Conservation (phyloP, 2,888 invertebrate genomes). For the Tetheella fluctuosa region DNA sequence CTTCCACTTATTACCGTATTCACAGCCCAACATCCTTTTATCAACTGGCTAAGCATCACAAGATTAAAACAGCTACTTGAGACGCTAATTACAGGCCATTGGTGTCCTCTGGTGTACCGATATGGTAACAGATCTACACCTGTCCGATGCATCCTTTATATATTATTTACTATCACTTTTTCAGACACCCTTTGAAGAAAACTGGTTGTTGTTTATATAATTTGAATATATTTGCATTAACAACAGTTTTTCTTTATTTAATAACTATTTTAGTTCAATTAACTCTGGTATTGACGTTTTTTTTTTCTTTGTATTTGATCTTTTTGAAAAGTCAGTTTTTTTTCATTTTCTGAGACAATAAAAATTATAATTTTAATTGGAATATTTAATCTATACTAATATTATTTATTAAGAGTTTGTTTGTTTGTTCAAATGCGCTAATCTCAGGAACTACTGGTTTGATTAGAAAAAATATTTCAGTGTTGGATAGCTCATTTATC, state of each 20-base stretch:
- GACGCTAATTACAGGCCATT: conserved; percentile 57
- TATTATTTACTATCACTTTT: conserved; percentile 23
- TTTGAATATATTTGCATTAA: background rate
- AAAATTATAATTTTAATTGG: background rate
- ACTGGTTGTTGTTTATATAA: background rate
- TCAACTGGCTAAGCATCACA: conserved; percentile 47
- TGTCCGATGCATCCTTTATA: conserved; percentile 39
- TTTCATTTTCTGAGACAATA: background rate
- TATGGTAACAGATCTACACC: conserved; percentile 47
- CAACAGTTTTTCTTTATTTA: conserved; percentile 6
- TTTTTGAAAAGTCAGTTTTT: background rate
- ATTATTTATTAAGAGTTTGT: no score
- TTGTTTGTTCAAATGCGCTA: no score
- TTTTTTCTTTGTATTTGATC: background rate
- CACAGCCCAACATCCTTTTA: conserved; percentile 30
- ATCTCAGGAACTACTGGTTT: no score
- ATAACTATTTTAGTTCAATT: conserved; percentile 1
- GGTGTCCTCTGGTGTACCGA: conserved; percentile 46
- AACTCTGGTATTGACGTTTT: background rate
- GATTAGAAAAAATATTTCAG: no score
- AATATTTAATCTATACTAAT: no score
- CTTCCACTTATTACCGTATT: conserved; percentile 25
- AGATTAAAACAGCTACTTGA: conserved; percentile 51
- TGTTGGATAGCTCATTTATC: no score
- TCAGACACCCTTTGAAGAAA: background rate